Conservation (phyloP, 2,797 vertebrate species). For the Tapera naevia region DNA sequence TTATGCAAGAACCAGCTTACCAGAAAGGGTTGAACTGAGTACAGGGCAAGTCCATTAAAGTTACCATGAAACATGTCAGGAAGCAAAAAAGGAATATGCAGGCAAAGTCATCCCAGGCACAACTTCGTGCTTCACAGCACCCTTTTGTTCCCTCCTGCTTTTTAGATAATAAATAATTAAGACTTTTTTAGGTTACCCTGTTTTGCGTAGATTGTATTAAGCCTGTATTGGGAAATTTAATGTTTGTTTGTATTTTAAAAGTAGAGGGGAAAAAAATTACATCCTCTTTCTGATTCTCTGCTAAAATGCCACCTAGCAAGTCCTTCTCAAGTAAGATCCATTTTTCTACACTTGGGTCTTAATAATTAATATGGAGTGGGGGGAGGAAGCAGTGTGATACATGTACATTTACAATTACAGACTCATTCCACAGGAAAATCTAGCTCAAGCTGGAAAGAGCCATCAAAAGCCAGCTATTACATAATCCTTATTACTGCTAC, state of each 20-base stretch:
- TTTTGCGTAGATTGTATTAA: not conserved
- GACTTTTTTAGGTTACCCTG: not conserved
- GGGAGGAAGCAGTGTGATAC: not conserved
- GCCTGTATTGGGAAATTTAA: not conserved
- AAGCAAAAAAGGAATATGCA: not conserved
- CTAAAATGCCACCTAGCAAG: not conserved
- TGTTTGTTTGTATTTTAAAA: not conserved
- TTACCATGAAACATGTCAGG: not conserved
- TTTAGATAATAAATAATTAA: not conserved
- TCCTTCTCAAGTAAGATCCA: not conserved
- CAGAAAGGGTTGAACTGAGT: not conserved
- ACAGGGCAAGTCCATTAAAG: not conserved
- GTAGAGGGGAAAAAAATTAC: not conserved
- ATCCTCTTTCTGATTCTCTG: not conserved
- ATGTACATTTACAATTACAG: not conserved
- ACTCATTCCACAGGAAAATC: not conserved
- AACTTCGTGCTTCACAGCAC: accelerated
- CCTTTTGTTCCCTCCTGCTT: not conserved
- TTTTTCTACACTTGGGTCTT: not conserved
- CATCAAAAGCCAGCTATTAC: conserved; percentile 55
- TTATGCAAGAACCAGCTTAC: not conserved
- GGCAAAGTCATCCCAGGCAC: not conserved
- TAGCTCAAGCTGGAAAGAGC: conserved; percentile 51
- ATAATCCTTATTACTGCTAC: conserved; percentile 59
- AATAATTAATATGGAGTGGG: conserved; percentile 36